Base-by-base conservation (phyloP, 2,113 vertebrate genomes). In the Rhagologus leucostigma region DNA sequence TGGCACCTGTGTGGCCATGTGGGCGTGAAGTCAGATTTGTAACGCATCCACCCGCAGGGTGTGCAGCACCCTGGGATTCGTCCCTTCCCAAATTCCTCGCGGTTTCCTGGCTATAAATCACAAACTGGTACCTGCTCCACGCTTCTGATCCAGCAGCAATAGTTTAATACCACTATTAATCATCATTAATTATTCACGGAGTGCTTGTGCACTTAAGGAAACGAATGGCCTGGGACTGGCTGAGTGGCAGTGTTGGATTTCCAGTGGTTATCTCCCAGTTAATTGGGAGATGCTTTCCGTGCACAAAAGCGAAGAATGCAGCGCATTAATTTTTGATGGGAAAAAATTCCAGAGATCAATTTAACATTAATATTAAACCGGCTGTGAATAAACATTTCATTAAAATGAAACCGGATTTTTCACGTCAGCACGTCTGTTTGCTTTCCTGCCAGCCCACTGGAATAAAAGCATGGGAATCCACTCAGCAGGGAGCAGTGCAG, bases 311-410 rank as follows among this genome's bases (percentile, higher is more conserved):
- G 29, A 67, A 86, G 94, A 82, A 42, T 33, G 74, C 86, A 35
- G 16, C 39, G 0, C 68, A 57, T 96, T 76, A 67, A 93, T 95
- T 92, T 94, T 81, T 95, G 64, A 96, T 91, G 88, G 76, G 33
- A 32, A 84, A 37, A 82, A 82, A 91, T 17, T 62, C 84, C 96
- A 44, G 76, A 62, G 92, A 78, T 95, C 93, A 95, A 94, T 95
- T 96, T 46, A 70, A 47, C 67, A 78, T 67, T 68, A 64, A 92
- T 53, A 94, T 87, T 89, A 96, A 97, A 82, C 81, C 6, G 18
- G 26, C 73, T 68, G 81, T 96, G 70, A 93, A 74, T 76, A 95
- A 96, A 93, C 96, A 74, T 79, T 90, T 91, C 83, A 55, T 95
- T 90, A 79, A 90, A 95, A 84, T 9, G 49, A n/a, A 62, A 27